Percentiles rank a stretch among this genome's conserved stretches.
Evolutionary conservation across 1,140 invertebrate species (phyloP).

Genomic region (honey bee (Apis mellifera)): DNA sequence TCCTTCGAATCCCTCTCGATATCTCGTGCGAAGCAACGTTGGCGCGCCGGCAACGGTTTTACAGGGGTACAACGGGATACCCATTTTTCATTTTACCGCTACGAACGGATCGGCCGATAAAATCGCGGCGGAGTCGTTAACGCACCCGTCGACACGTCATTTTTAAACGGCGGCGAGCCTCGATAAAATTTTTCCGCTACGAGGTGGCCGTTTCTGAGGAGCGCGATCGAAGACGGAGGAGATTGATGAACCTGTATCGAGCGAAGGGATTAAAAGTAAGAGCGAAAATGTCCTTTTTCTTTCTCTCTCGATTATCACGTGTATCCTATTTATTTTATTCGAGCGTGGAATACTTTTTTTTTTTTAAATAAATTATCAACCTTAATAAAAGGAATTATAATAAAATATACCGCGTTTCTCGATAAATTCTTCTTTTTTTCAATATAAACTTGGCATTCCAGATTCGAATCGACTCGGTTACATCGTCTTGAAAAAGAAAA

Average conservation of each 20-base stretch:
- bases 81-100: background rate
- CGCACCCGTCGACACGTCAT: conserved; percentile 12
- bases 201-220: background rate
- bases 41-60: no score
- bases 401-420: background rate
- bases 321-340: background rate
- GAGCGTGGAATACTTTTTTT: background rate
- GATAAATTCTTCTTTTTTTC: background rate
- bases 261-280: conserved; percentile 20
- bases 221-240: conserved; percentile 42
- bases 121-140: background rate
- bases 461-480: background rate
- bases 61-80: no score
- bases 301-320: no score
- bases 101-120: background rate
- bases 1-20: no score
- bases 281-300: no score
- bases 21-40: no score
- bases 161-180: background rate
- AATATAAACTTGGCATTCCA: no score
- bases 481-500: conserved; percentile 7
- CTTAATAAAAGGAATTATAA: background rate
- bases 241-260: conserved; percentile 41
- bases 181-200: conserved; percentile 27
- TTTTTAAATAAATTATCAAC: background rate